Base-by-base conservation (phyloP, 1,140 invertebrate species). In the Drosophila elegans region DNA sequence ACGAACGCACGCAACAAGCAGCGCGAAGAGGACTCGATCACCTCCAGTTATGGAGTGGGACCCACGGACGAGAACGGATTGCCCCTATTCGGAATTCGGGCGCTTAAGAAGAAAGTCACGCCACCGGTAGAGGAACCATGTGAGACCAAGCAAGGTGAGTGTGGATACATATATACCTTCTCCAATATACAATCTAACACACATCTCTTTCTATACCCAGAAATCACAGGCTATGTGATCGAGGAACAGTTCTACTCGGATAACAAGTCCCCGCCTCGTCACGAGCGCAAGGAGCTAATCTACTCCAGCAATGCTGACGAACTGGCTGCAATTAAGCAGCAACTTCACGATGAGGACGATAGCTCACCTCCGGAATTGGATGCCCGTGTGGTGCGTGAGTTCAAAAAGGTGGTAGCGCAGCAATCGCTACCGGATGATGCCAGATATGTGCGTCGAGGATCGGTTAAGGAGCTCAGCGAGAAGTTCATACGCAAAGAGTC, bases 1-100 rank as follows among this genome's bases (percentile, higher is more conserved):
- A 93, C 93, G 7, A 90, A 91, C 3, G 93, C 93, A 44, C 88
- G 74, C 3, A 93, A 10, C 21, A 90, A 91, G 54, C 78, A 69
- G 5, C 85, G 81, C 4, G 89, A 91, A 55, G 83, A 93, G 61
- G 83, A 91, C 36, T 94, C 94, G 36, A 95, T 97, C 46, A 96
- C 95, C 6, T 96, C 96, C 2, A 96, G 96, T 86, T 97, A 97
- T 90, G 96, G 96, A 2, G 95, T 96, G 3, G 96, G 96, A 3
- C 96, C 96, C 41, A 95, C 95, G 4, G 96, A 97, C 88, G 95
- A 96, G 71, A 94, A 96, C 76, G 96, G 96, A n/a, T 93, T 94
- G 57, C 96, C 96, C 4, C 93, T 97, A 25, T 96, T 96, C 91
- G 96, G 96, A 39, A 94, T 96, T 52, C 94, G 94, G 83, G 96